Conservation (phyloP, 2,113 vertebrate genomes). For the Agapornis roseicollis region DNA sequence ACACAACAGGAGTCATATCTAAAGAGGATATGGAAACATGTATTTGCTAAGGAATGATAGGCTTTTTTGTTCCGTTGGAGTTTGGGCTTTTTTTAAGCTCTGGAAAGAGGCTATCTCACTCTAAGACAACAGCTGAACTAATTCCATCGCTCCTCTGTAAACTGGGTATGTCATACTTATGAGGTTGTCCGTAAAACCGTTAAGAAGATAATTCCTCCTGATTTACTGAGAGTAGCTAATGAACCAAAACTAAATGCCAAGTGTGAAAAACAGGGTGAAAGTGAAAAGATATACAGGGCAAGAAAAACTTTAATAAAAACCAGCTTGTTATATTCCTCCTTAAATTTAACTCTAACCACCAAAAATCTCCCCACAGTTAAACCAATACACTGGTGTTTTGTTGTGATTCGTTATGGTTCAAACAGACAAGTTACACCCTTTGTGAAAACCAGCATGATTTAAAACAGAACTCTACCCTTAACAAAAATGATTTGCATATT, state of each 20-base stretch:
- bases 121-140: not conserved
- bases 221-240: not conserved
- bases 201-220: not conserved
- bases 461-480: not conserved
- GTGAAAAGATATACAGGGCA: not conserved
- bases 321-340: not conserved
- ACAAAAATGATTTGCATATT: not conserved
- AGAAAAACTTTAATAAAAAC: not conserved
- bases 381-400: not conserved
- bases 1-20: not conserved
- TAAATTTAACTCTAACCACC: not conserved
- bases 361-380: not conserved
- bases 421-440: not conserved
- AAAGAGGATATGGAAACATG: not conserved
- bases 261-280: not conserved
- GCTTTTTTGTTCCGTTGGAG: not conserved
- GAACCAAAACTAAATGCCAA: not conserved
- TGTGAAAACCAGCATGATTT: not conserved
- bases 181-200: not conserved
- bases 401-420: not conserved
- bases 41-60: not conserved
- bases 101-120: not conserved
- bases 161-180: not conserved
- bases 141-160: not conserved
- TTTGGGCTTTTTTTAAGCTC: not conserved